Conservation (phyloP, 2,113 vertebrate genomes). For the Corythoichthys haematopterus region DNA sequence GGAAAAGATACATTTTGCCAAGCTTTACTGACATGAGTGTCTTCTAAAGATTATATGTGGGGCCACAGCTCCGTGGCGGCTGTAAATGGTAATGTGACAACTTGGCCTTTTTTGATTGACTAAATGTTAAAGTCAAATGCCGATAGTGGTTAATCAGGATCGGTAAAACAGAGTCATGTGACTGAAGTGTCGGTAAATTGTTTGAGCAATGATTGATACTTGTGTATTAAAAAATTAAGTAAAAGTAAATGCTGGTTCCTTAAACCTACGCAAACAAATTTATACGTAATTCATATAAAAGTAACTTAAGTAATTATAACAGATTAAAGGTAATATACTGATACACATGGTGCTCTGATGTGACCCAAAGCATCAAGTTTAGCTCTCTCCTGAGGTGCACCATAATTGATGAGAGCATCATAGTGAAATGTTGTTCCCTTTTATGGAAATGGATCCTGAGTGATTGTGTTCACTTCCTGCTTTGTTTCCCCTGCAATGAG, state of each 20-base stretch:
- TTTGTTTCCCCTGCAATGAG: slow-evolving; percentile 47
- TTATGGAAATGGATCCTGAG: slow-evolving; percentile 39
- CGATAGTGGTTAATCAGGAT: too few species aligned
- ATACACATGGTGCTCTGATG: not conserved
- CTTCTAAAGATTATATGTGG: too few species aligned
- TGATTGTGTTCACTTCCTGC: slow-evolving; percentile 48
- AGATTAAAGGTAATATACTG: not conserved
- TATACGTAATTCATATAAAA: not conserved
- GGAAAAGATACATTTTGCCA: too few species aligned
- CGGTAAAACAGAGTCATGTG: too few species aligned
- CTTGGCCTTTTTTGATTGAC: too few species aligned
- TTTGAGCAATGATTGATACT: too few species aligned
- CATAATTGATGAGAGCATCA: slow-evolving; percentile 13
- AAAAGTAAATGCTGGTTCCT: not conserved
- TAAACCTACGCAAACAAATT: not conserved
- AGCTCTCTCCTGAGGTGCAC: slow-evolving; percentile 31
- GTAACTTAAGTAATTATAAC: not conserved
- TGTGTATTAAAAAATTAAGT: not conserved
- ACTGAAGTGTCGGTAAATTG: too few species aligned
- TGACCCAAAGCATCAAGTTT: slow-evolving; percentile 16
- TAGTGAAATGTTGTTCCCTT: slow-evolving; percentile 22
- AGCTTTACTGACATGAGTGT: too few species aligned
- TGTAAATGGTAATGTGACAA: too few species aligned
- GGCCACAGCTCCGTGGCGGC: too few species aligned
- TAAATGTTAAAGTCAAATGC: too few species aligned